A percentile compares a stretch with the other conserved stretches of the same genome.
phyloP scores from a whole-genome alignment of 23 tunicate genomes.

The Diplosoma virens region DNA sequence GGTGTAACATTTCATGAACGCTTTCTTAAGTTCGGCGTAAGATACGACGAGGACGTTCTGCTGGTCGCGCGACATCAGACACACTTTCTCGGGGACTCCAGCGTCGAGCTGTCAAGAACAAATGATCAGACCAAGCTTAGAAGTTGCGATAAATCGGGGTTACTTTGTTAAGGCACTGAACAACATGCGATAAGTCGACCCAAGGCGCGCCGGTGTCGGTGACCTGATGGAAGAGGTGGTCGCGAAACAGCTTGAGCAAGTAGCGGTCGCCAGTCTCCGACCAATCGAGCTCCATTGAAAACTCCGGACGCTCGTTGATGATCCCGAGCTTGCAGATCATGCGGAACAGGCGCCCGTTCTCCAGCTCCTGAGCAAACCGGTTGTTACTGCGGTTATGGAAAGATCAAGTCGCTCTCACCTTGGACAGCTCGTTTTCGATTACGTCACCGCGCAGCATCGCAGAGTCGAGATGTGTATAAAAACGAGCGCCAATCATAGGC shows the following conservation, averaged over 20 bases:
- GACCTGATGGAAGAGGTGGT: constrained; percentile 89
- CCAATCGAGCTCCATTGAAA: constrained; percentile 65
- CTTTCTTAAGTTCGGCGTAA: constrained; percentile 90
- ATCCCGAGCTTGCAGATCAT: constrained; percentile 74
- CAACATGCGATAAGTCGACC: constrained; percentile 85
- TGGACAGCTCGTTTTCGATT: constrained; percentile 89
- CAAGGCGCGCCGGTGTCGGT: constrained; percentile 91
- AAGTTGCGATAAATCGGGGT: background rate
- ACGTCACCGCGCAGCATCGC: constrained; percentile 86
- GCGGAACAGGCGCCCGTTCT: constrained; percentile 88
- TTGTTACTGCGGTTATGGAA: too few relatives aligned
- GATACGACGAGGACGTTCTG: constrained; percentile 94
- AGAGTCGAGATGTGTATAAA: constrained; percentile 87
- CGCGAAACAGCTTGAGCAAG: constrained; percentile 84
- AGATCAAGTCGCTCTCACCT: constrained; percentile 53
- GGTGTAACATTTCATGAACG: constrained; percentile 73
- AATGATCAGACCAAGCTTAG: too few relatives aligned
- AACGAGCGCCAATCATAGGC: constrained; percentile 99
- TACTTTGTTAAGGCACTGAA: constrained; percentile 91
- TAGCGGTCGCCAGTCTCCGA: constrained; percentile 98
- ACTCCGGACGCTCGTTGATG: constrained; percentile 81
- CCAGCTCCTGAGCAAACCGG: constrained; percentile 58
- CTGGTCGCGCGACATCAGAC: constrained; percentile 92
- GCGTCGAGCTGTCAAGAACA: constrained; percentile 77
- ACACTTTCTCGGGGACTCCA: constrained; percentile 84